These are phyloP conservation scores for Nycteola revayana DNA, from an alignment of 2,888 invertebrate species.

Conservation along the genomic window DNA sequence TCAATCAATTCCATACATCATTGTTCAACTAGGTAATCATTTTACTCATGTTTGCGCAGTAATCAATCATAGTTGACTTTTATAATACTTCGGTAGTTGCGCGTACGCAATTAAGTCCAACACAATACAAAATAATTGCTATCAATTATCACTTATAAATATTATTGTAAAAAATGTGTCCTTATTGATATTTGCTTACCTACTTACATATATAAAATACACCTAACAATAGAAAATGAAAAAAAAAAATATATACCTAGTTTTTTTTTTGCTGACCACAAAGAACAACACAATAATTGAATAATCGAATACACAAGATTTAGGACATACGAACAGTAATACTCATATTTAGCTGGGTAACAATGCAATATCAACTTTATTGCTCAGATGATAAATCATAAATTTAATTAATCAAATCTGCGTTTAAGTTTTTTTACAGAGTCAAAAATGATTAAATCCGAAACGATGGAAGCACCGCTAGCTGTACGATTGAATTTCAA, in stretches of 20 bases:
- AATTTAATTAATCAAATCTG: background rate
- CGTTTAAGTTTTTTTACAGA: conserved; percentile 10
- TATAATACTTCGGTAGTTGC: conserved; percentile 6
- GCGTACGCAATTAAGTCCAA: conserved; percentile 4
- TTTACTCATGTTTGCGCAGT: background rate
- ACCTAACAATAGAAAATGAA: conserved; percentile 14
- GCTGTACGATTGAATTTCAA: conserved; percentile 7
- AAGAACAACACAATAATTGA: conserved; percentile 24
- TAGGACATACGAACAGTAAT: conserved; percentile 26
- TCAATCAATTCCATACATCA: no score
- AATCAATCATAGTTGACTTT: conserved; percentile 14
- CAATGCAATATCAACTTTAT: conserved; percentile 20
- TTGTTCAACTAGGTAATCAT: no score
- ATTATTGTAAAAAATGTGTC: conserved; percentile 18
- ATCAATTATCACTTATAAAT: conserved; percentile 24
- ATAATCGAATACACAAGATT: conserved; percentile 26
- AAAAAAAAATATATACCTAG: conserved; percentile 8
- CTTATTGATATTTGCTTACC: conserved; percentile 6
- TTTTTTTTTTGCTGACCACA: conserved; percentile 23
- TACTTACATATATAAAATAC: conserved; percentile 15
- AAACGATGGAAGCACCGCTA: conserved; percentile 8
- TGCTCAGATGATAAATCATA: background rate
- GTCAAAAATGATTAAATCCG: conserved; percentile 1
- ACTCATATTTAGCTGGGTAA: conserved; percentile 9
- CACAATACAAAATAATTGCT: conserved; percentile 23